Evolutionary conservation across 2,113 vertebrate species (phyloP).

Genomic region (Oryctolagus cuniculus): mOryCun1.1 NC_091441.1:44016001-44016500

Average conservation of each 20-base stretch:
- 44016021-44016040: background rate
- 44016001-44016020: background rate
- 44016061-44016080: background rate
- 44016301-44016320: background rate
- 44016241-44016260: background rate
- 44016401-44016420: background rate
- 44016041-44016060: background rate
- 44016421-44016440: background rate
- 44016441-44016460: constrained; percentile 1
- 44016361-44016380: background rate
- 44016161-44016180: no score
- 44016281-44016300: background rate
- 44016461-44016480: constrained; percentile 54
- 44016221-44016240: background rate
- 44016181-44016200: background rate
- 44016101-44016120: no score
- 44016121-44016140: no score
- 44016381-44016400: background rate
- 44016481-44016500: constrained; percentile 56
- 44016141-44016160: no score
- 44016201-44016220: background rate
- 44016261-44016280: background rate
- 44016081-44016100: no score
- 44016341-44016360: background rate
- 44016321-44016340: background rate